Evolutionary conservation across 2,797 vertebrate species (phyloP).

Genomic region (Pteropus rufus): DNA sequence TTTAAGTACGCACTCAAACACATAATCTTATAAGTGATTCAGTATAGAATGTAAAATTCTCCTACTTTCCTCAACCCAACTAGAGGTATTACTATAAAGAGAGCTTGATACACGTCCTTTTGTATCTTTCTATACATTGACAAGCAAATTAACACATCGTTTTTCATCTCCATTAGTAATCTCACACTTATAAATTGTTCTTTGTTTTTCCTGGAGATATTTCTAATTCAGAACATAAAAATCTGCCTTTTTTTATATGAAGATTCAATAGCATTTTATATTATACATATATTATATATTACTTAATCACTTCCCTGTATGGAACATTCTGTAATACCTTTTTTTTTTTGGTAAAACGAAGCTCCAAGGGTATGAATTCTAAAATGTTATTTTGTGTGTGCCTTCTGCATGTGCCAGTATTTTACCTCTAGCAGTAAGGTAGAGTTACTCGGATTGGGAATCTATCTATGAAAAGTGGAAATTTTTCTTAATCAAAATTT

Average conservation of each 20-base stretch:
- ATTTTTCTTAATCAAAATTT: neutral
- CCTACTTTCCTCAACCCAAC: neutral
- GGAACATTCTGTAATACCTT: neutral
- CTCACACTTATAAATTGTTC: neutral
- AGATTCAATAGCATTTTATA: neutral
- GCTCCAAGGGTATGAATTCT: neutral
- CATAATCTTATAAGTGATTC: neutral
- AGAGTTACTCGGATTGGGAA: neutral
- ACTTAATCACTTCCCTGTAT: neutral
- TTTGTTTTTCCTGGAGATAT: neutral
- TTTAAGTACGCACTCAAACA: neutral
- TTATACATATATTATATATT: neutral
- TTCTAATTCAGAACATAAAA: neutral
- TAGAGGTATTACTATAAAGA: neutral
- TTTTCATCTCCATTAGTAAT: neutral
- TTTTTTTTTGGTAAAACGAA: neutral
- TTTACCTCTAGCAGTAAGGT: neutral
- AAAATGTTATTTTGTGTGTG: neutral
- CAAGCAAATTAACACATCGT: neutral
- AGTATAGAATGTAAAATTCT: neutral
- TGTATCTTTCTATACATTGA: neutral
- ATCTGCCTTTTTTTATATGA: neutral
- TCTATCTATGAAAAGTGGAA: neutral
- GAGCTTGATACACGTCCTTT: neutral
- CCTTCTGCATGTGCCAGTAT: neutral